Evolutionary conservation across 2,888 invertebrate species (phyloP).

Genomic region (Tineola bisselliella): DNA sequence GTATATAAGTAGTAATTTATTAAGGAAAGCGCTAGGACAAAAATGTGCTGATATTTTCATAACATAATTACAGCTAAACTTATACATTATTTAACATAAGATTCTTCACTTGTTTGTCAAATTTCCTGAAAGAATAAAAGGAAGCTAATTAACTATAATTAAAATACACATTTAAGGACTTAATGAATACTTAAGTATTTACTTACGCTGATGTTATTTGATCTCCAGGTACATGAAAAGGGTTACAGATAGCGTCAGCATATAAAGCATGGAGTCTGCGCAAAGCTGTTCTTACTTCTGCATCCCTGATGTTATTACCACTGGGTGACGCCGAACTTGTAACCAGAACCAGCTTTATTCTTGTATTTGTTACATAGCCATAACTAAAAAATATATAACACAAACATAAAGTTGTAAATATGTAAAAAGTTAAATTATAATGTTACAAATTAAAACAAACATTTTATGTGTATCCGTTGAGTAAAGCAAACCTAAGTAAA

Average conservation of each 20-base stretch:
- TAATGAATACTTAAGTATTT: background rate
- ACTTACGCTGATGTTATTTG: conserved; percentile 86
- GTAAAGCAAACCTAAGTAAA: conserved; percentile 90
- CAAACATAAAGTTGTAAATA: background rate
- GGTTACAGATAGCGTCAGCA: conserved; percentile 95
- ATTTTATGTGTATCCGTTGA: conserved; percentile 97
- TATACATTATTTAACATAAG: conserved; percentile 62
- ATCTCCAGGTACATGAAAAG: conserved; percentile 95
- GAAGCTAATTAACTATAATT: no score
- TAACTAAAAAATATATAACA: conserved; percentile 67
- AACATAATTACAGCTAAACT: background rate
- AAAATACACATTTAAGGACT: no score
- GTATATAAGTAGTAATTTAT: no score
- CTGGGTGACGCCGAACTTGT: conserved; percentile 92
- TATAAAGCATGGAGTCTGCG: conserved; percentile 91
- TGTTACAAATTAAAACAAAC: conserved; percentile 56
- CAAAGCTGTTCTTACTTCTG: conserved; percentile 89
- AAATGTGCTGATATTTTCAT: no score
- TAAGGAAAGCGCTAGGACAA: no score
- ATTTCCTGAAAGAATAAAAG: conserved; percentile 63
- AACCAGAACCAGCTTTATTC: conserved; percentile 92
- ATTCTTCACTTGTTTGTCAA: conserved; percentile 73
- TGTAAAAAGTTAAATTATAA: background rate
- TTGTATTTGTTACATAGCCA: conserved; percentile 97
- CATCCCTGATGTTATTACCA: conserved; percentile 87